Evolutionary conservation across 2,888 invertebrate species (phyloP).

Genomic region (Stenodera caucasica): DNA sequence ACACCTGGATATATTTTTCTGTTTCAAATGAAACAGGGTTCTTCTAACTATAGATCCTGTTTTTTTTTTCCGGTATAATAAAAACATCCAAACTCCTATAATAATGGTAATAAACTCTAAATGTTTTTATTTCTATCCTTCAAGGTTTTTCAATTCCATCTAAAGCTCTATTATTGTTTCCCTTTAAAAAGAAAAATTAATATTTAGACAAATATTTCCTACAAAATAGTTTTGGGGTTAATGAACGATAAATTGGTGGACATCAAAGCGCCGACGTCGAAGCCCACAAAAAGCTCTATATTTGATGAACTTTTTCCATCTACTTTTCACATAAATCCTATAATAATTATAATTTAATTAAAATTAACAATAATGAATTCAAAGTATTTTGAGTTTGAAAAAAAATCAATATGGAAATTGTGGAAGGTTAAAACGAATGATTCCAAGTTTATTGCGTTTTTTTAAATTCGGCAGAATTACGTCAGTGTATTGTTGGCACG

Average conservation of each 20-base stretch:
- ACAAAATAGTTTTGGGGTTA: not conserved
- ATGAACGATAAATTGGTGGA: constrained; percentile 3
- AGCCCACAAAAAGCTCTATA: not conserved
- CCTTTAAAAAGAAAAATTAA: too few relatives aligned
- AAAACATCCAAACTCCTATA: too few relatives aligned
- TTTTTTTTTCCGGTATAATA: too few relatives aligned
- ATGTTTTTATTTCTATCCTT: not conserved
- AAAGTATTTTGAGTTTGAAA: too few relatives aligned
- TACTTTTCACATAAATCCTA: too few relatives aligned
- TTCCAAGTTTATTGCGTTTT: not conserved
- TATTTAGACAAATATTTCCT: not conserved
- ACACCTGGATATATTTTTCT: not conserved
- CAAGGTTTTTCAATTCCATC: not conserved
- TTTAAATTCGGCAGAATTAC: not conserved
- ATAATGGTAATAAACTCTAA: not conserved
- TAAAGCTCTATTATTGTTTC: not conserved
- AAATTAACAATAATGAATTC: too few relatives aligned
- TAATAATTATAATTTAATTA: too few relatives aligned
- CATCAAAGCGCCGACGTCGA: constrained; percentile 2
- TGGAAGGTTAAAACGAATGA: too few relatives aligned
- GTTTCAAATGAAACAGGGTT: too few relatives aligned
- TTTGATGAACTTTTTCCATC: not conserved
- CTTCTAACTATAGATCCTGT: too few relatives aligned
- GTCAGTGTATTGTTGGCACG: not conserved
- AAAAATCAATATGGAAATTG: too few relatives aligned